phyloP scores from a whole-genome alignment of 2,797 vertebrate genomes.

The Rhinichthys osculus region DNA sequence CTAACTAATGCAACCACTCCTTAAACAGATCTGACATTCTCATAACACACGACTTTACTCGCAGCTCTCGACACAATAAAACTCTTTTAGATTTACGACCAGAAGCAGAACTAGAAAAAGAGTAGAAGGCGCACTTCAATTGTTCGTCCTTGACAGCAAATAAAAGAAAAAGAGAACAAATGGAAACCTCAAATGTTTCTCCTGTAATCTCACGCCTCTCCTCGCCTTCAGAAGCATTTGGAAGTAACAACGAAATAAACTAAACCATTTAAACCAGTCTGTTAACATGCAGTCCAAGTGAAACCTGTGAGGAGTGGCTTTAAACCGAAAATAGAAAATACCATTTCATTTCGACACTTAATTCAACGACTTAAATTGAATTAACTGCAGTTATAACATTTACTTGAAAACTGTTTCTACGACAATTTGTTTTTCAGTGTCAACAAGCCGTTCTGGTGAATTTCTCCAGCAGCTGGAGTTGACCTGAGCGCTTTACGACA shows the following conservation, averaged over 20 bases:
- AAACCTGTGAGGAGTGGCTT: no score
- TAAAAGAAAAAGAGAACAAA: background rate
- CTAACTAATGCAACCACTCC: background rate
- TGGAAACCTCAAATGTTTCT: background rate
- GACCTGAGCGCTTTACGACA: slow-evolving; percentile 33
- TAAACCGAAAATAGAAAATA: no score
- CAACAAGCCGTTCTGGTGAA: background rate
- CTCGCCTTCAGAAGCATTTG: background rate
- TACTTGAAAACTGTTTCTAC: background rate
- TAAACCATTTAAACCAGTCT: background rate
- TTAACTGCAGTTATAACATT: background rate
- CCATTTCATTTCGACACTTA: no score
- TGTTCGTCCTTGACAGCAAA: background rate
- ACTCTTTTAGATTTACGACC: background rate
- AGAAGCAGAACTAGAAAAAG: background rate
- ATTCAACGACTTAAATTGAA: background rate
- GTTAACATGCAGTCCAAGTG: background rate
- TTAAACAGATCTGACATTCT: background rate
- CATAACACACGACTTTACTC: background rate
- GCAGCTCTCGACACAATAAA: background rate
- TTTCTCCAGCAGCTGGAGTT: slow-evolving; percentile 32
- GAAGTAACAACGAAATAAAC: background rate
- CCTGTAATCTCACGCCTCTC: background rate
- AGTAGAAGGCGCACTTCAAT: background rate
- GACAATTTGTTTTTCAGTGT: background rate